phyloP scores from a whole-genome alignment of 2,797 vertebrate genomes.

The Arrhamphus sclerolepis region DNA sequence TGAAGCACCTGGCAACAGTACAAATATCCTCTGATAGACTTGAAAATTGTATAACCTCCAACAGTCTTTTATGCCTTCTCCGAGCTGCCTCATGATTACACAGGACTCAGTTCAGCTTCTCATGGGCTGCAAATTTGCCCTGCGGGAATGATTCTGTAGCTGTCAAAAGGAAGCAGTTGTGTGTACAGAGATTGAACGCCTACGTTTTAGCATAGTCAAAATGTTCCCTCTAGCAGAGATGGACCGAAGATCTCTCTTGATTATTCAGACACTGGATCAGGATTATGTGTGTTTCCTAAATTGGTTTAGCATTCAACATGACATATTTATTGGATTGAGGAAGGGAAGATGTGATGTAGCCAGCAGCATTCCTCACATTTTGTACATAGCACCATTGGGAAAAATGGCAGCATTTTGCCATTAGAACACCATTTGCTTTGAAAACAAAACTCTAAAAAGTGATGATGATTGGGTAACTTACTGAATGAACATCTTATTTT shows the following conservation, averaged over 20 bases:
- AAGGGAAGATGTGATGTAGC: background rate
- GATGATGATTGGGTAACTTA: background rate
- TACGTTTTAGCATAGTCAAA: background rate
- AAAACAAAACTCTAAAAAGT: background rate
- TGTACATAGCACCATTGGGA: no score
- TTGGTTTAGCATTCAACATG: background rate
- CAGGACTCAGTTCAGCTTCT: slow-evolving; percentile 1
- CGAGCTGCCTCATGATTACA: slow-evolving; percentile 7
- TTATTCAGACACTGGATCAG: background rate
- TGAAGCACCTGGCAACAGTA: background rate
- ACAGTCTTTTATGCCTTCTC: background rate
- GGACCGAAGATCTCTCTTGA: slow-evolving; percentile 6
- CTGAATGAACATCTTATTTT: background rate
- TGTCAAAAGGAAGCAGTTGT: slow-evolving; percentile 17
- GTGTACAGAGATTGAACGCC: slow-evolving; percentile 1
- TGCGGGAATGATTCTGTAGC: slow-evolving; percentile 21
- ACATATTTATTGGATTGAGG: background rate
- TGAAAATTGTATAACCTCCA: slow-evolving; percentile 10
- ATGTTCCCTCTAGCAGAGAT: slow-evolving; percentile 5
- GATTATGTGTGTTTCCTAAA: background rate
- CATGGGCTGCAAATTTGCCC: slow-evolving; percentile 2
- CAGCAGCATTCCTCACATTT: no score
- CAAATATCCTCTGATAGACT: slow-evolving; percentile 2
- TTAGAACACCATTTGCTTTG: no score
- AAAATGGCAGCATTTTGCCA: no score